A percentile compares a stretch with the other conserved stretches of the same genome.
Evolutionary conservation across 1,140 invertebrate genomes (phyloP).

Genomic region (Druon quercuslanigerum): DNA sequence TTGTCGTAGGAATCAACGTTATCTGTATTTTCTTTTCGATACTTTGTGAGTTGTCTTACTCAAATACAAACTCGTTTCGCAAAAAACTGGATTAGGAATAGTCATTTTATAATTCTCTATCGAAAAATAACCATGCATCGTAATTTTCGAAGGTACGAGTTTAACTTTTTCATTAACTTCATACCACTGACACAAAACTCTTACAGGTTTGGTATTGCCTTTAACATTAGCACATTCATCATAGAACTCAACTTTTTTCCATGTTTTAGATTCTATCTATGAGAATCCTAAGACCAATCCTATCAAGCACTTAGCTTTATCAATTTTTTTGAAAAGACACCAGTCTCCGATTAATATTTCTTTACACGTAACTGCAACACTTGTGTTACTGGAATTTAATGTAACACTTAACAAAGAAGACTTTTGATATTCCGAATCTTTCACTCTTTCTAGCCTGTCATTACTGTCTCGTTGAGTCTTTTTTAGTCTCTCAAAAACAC

Average conservation of each 20-base stretch:
- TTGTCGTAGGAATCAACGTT: too few relatives aligned
- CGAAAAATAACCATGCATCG: slow-evolving; percentile 32
- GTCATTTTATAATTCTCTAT: not conserved
- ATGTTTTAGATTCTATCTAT: slow-evolving; percentile 40
- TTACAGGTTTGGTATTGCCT: slow-evolving; percentile 39
- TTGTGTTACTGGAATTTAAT: not conserved
- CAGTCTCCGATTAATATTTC: slow-evolving; percentile 35
- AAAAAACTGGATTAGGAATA: not conserved
- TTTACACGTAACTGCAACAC: slow-evolving; percentile 28
- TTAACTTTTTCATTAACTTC: slow-evolving; percentile 14
- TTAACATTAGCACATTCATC: slow-evolving; percentile 33
- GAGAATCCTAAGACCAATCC: slow-evolving; percentile 41
- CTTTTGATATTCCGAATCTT: slow-evolving; percentile 28
- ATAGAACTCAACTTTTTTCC: slow-evolving; percentile 36
- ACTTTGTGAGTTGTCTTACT: too few relatives aligned
- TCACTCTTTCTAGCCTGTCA: slow-evolving; percentile 39
- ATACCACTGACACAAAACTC: slow-evolving; percentile 39
- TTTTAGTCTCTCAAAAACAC: too few relatives aligned
- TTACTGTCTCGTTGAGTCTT: too few relatives aligned
- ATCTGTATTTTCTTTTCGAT: too few relatives aligned
- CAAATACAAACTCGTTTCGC: too few relatives aligned
- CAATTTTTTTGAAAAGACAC: slow-evolving; percentile 35
- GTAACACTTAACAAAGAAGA: not conserved
- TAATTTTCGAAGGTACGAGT: slow-evolving; percentile 30
- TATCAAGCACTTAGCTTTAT: slow-evolving; percentile 34